These are phyloP conservation scores for Apogon hyalosoma DNA, from an alignment of 2,797 vertebrate genomes.

Conservation along the genomic window DNA sequence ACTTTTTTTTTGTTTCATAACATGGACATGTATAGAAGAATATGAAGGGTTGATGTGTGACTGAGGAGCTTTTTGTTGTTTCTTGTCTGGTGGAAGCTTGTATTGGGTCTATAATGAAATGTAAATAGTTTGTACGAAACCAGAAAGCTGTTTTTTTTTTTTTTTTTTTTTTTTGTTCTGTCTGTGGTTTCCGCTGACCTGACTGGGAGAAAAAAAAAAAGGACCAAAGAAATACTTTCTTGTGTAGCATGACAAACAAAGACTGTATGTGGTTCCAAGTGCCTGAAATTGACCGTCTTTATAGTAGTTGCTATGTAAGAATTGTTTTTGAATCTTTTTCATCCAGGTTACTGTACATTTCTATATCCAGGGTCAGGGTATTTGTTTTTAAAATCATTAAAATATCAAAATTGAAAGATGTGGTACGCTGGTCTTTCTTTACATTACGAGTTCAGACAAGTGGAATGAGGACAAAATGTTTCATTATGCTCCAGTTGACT, in stretches of 20 bases:
- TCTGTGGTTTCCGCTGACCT: conserved; percentile 74
- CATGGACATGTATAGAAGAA: conserved; percentile 41
- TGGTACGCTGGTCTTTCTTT: conserved; percentile 59
- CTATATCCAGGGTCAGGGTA: conserved; percentile 71
- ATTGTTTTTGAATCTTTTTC: conserved; percentile 61
- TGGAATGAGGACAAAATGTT: conserved; percentile 5
- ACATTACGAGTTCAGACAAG: neutral
- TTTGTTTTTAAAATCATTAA: conserved; percentile 76
- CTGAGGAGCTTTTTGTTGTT: conserved; percentile 52
- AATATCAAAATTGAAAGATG: conserved; percentile 49
- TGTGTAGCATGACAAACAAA: conserved; percentile 67
- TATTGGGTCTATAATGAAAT: conserved; percentile 61
- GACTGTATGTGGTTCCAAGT: conserved; percentile 78
- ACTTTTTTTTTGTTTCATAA: conserved; percentile 58
- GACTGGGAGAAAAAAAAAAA: conserved; percentile 44
- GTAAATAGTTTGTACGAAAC: conserved; percentile 71
- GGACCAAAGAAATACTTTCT: conserved; percentile 77
- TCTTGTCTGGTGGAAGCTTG: conserved; percentile 44
- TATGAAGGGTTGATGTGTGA: conserved; percentile 55
- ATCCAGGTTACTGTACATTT: conserved; percentile 74
- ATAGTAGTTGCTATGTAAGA: conserved; percentile 66
- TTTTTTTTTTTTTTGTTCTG: conserved; percentile 60
- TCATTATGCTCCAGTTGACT: conserved; percentile 14
- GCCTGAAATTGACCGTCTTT: conserved; percentile 75
- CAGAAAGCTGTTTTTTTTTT: conserved; percentile 45